These are phyloP conservation scores for Xiphorhynchus erythropygius DNA, from an alignment of 2,797 vertebrate genomes.

Conservation along the genomic window DNA sequence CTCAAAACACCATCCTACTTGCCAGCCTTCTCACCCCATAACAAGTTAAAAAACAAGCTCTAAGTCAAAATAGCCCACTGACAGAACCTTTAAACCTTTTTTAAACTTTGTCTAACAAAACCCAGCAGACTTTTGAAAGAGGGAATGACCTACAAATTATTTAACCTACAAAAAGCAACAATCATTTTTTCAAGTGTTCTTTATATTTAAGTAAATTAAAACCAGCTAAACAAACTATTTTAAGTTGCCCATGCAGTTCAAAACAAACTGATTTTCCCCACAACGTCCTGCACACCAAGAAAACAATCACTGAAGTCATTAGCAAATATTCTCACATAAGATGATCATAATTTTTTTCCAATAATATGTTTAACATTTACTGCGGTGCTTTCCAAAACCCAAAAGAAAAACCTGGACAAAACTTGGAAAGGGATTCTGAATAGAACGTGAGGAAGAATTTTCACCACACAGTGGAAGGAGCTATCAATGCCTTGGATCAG, in stretches of 20 bases:
- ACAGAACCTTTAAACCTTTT: background rate
- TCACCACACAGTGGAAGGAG: background rate
- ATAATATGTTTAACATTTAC: background rate
- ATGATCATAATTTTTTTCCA: background rate
- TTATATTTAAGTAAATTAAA: background rate
- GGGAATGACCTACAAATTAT: background rate
- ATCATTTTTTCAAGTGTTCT: background rate
- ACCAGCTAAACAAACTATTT: background rate
- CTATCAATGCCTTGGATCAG: background rate
- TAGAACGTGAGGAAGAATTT: background rate
- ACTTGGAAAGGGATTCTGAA: background rate
- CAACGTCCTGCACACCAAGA: background rate
- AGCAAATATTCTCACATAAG: background rate
- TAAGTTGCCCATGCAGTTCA: background rate
- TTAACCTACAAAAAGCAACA: background rate
- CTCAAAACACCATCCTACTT: too few relatives aligned
- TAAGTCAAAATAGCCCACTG: background rate
- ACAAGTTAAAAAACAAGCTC: background rate
- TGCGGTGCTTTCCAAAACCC: background rate
- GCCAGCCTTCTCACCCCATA: too few relatives aligned
- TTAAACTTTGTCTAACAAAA: background rate
- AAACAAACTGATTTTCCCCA: background rate
- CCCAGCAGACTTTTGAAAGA: background rate
- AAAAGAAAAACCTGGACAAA: background rate
- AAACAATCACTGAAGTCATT: background rate